A percentile compares a stretch with the other conserved stretches of the same genome.
Evolutionary conservation across 2,797 vertebrate genomes (phyloP).

Genomic region (Pantherophis vulpinus): DNA sequence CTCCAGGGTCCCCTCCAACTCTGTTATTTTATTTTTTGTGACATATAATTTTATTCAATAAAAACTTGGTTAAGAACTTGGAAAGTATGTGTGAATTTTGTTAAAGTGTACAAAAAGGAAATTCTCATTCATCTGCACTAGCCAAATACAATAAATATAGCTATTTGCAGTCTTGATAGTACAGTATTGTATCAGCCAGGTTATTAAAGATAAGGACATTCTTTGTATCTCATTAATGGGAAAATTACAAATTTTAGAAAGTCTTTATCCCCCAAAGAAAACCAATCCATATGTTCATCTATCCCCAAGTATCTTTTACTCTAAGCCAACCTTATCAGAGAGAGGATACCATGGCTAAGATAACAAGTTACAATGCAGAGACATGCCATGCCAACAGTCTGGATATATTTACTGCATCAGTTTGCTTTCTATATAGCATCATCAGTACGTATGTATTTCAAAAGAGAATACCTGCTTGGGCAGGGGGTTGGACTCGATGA

Average conservation of each 20-base stretch:
- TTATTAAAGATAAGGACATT: not conserved
- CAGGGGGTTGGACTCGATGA: no score
- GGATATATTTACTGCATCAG: not conserved
- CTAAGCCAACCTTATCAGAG: not conserved
- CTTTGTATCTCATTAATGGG: not conserved
- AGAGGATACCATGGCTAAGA: not conserved
- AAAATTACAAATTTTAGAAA: not conserved
- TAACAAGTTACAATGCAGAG: not conserved
- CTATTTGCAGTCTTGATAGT: not conserved
- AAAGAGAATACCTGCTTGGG: not conserved
- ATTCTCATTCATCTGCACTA: not conserved
- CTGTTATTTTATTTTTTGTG: not conserved
- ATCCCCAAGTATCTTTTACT: not conserved
- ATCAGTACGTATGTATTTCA: not conserved
- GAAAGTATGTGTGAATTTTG: not conserved
- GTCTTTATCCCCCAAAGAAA: not conserved
- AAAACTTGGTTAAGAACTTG: not conserved
- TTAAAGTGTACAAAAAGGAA: not conserved
- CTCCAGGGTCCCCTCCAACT: not conserved
- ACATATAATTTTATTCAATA: not conserved
- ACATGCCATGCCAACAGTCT: not conserved
- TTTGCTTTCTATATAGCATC: not conserved
- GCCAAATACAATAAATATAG: not conserved
- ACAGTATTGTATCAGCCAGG: not conserved
- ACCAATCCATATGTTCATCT: not conserved